Percentiles rank a stretch among this genome's conserved stretches.
These are phyloP conservation scores for Lacanobia oleracea DNA, from an alignment of 2,888 invertebrate species.

Conservation along the genomic window DNA sequence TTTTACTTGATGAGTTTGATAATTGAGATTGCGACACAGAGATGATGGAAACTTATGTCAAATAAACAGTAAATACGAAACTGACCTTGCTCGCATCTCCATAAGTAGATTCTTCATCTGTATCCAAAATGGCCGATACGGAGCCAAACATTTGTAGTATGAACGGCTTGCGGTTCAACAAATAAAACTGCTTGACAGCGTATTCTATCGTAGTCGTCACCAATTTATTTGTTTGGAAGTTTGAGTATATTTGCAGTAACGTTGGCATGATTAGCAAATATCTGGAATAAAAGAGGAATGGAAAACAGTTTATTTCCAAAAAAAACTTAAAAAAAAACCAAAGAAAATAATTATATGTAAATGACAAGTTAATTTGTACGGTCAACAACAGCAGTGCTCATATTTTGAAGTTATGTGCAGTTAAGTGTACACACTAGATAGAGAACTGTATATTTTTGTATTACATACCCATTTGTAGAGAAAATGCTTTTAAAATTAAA, in stretches of 20 bases:
- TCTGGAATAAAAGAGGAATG: slow-evolving; percentile 83
- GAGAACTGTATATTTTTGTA: neutral
- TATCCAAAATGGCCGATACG: slow-evolving; percentile 98
- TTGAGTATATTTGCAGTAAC: slow-evolving; percentile 98
- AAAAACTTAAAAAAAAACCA: too few relatives aligned
- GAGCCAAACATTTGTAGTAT: slow-evolving; percentile 99
- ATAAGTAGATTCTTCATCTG: slow-evolving; percentile 95
- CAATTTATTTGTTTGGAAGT: slow-evolving; percentile 98
- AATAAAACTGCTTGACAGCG: slow-evolving; percentile 99
- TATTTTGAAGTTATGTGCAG: neutral
- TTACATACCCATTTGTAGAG: slow-evolving; percentile 97
- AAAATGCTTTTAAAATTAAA: slow-evolving; percentile 99
- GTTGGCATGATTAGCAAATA: slow-evolving; percentile 99
- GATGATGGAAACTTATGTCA: neutral
- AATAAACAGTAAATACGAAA: slow-evolving; percentile 9
- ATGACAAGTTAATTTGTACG: too few relatives aligned
- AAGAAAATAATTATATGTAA: too few relatives aligned
- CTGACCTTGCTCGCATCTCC: slow-evolving; percentile 97
- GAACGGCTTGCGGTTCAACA: slow-evolving; percentile 99
- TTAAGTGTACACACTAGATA: neutral
- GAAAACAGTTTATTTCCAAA: too few relatives aligned
- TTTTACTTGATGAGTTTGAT: too few relatives aligned
- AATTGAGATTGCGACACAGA: too few relatives aligned
- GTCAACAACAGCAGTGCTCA: too few relatives aligned
- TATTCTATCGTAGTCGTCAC: slow-evolving; percentile 99